Conservation (phyloP, 35 echinoderm and acorn worm species). For the Heliocidaris tuberculata region DNA sequence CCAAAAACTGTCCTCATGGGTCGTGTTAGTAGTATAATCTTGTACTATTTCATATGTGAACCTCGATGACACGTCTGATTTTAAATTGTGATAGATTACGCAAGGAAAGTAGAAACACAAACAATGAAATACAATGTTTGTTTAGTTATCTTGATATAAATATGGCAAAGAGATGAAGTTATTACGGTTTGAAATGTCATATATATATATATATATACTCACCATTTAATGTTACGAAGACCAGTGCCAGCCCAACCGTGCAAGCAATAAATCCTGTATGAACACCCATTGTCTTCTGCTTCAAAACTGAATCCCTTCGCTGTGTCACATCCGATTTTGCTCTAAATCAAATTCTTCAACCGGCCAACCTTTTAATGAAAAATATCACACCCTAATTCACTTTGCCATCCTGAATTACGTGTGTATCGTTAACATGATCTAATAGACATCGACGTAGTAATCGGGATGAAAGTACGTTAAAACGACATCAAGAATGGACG, state of each 20-base stretch:
- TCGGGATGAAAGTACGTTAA: neutral
- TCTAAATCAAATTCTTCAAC: neutral
- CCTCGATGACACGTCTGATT: too few relatives aligned
- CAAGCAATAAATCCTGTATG: neutral
- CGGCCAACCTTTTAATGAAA: neutral
- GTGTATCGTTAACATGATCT: neutral
- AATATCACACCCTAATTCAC: neutral
- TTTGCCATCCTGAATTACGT: neutral
- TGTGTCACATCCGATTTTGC: neutral
- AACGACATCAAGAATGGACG: neutral
- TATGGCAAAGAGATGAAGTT: neutral
- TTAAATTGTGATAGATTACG: too few relatives aligned
- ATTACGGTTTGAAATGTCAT: neutral
- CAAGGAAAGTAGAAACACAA: too few relatives aligned
- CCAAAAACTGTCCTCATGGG: too few relatives aligned
- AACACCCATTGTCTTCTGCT: neutral
- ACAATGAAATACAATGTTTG: too few relatives aligned
- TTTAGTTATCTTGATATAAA: too few relatives aligned
- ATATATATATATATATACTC: neutral
- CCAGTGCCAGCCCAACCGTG: neutral
- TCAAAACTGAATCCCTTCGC: neutral
- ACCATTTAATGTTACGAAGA: neutral
- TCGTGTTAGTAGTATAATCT: too few relatives aligned
- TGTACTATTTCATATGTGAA: too few relatives aligned
- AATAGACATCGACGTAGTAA: neutral